A percentile compares a stretch with the other conserved stretches of the same genome.
These are phyloP conservation scores for Heliconius cydno DNA, from an alignment of 2,888 invertebrate species.

Conservation along the genomic window DNA sequence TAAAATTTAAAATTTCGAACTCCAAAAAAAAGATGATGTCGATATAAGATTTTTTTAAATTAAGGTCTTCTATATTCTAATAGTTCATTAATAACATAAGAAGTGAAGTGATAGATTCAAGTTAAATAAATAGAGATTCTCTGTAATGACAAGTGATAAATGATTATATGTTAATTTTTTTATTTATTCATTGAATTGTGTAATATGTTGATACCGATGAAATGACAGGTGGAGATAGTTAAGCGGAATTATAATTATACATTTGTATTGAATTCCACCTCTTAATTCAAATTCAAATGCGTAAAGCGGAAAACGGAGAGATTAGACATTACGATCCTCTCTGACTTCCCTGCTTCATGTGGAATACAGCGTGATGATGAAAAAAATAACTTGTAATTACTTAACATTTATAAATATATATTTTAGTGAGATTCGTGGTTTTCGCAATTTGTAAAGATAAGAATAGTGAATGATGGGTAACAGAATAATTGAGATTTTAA, in stretches of 20 bases:
- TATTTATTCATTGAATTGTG: constrained; percentile 15
- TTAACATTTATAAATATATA: too few relatives aligned
- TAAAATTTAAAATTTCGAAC: too few relatives aligned
- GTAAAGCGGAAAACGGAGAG: not conserved
- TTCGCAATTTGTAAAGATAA: too few relatives aligned
- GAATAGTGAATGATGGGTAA: too few relatives aligned
- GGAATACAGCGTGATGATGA: not conserved
- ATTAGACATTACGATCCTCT: not conserved
- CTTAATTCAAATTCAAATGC: not conserved
- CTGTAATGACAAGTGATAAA: constrained; percentile 3
- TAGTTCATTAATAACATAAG: constrained; percentile 5
- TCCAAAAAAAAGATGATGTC: not conserved
- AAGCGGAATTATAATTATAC: not conserved
- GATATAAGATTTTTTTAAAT: not conserved
- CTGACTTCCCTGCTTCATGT: not conserved
- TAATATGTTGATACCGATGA: not conserved
- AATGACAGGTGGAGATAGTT: not conserved
- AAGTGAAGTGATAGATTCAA: constrained; percentile 6
- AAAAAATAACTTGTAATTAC: not conserved
- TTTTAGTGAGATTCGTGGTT: too few relatives aligned
- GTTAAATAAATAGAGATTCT: constrained; percentile 15
- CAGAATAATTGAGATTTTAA: too few relatives aligned
- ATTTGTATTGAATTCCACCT: not conserved
- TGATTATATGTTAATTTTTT: constrained; percentile 1
- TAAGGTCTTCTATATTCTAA: not conserved